Percentiles rank a stretch among this genome's conserved stretches.
phyloP scores from a whole-genome alignment of 2,797 vertebrate genomes.

The Hipposideros larvatus region DNA sequence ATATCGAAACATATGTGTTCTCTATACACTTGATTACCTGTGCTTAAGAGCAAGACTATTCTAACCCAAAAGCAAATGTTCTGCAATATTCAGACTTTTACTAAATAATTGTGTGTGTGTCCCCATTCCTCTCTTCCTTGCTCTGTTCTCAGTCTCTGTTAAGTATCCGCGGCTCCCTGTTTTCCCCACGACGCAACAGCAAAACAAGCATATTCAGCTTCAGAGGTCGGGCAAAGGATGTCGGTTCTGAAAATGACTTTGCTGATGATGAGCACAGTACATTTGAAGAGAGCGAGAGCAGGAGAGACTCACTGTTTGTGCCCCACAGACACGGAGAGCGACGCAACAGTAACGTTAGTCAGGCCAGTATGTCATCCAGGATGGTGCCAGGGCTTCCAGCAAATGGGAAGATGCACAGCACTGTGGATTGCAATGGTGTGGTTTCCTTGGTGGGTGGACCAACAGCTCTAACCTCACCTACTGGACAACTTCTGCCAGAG shows the following conservation, averaged over 20 bases:
- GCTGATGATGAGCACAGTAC: conserved; percentile 96
- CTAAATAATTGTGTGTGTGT: conserved; percentile 31
- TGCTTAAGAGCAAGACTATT: conserved; percentile 35
- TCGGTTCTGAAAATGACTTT: conserved; percentile 94
- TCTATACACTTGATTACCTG: not conserved
- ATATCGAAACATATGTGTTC: not conserved
- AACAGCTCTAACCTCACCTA: conserved; percentile 93
- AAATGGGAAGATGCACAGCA: conserved; percentile 95
- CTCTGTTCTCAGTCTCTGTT: conserved; percentile 94
- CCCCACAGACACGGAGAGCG: conserved; percentile 91
- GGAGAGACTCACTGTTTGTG: conserved; percentile 92
- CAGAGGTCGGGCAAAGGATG: conserved; percentile 91
- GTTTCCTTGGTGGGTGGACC: conserved; percentile 94
- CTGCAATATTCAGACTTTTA: conserved; percentile 23
- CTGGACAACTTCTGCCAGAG: conserved; percentile 92
- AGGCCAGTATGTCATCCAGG: conserved; percentile 93
- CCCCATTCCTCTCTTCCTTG: conserved; percentile 74
- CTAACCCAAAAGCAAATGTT: conserved; percentile 24
- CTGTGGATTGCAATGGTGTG: conserved; percentile 96
- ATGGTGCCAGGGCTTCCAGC: conserved; percentile 90
- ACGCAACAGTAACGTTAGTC: conserved; percentile 94
- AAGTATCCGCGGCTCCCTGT: conserved; percentile 95
- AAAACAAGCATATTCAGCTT: conserved; percentile 97
- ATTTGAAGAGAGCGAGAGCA: conserved; percentile 93
- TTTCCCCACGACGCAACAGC: conserved; percentile 96